Base-by-base conservation (phyloP, 2,113 vertebrate species). In the Caranx ignobilis region DNA sequence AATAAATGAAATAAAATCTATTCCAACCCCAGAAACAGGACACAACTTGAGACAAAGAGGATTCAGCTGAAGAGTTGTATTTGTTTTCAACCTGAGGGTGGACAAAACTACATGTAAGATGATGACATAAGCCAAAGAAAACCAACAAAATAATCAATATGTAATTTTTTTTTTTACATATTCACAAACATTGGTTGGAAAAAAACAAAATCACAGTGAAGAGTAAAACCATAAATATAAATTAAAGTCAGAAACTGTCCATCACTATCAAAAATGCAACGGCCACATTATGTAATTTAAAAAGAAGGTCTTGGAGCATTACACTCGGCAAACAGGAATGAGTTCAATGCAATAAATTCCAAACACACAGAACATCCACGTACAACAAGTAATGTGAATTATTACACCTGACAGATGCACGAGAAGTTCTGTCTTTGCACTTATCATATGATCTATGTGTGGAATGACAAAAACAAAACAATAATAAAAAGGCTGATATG, bases 51-150 rank as follows among this genome's bases (percentile, higher is more conserved):
- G 13, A 2, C 19, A 34, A 50, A 37, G 31, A 59, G 7, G 35
- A 50, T 1, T 68, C 19, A 13, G 21, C 63, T 84, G 11, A 79
- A 62, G 12, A 69, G 47, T 16, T 84, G 1, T 87, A 76, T 88
- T 90, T 75, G 54, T 63, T 39, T 71, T 35, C 16, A 71, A 59
- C 47, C 41, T 71, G 64, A 90, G 54, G 32, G 32, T 3, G 1
- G 41, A 11, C 60, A 65, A 65, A 43, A 74, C 37, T 1, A 48
- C n/a, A 39, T 37, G 35, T 12, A 12, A 62, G n/a, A 66, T 9
- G 3, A 35, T 6, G n/a, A 83, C 34, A 68, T 26, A 11, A 55
- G 21, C 56, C 21, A 45, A 57, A 61, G 9, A 13, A 26, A 61
- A 71, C 67, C 5, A 77, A 4, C 0, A 19, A 43, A 2, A 11